phyloP scores from a whole-genome alignment of 1,140 invertebrate genomes.

The Apis dorsata region DNA sequence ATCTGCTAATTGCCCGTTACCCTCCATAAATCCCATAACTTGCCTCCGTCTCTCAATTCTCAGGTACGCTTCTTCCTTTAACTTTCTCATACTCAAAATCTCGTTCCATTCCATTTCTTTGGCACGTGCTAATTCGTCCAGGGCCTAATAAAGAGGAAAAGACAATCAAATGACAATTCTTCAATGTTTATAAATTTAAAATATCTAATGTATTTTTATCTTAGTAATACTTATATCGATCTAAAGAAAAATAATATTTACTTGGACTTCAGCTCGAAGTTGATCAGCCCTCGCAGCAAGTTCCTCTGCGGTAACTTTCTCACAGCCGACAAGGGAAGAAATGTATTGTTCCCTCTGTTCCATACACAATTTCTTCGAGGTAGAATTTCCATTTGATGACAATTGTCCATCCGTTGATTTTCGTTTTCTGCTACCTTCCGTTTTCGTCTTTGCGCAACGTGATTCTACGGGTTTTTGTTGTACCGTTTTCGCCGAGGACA shows the following conservation, averaged over 20 bases:
- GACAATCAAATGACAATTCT: not conserved
- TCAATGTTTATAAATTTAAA: not conserved
- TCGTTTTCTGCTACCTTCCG: slow-evolving; percentile 68
- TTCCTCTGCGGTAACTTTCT: slow-evolving; percentile 72
- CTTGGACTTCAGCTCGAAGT: slow-evolving; percentile 74
- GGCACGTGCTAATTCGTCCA: slow-evolving; percentile 85
- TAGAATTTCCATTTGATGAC: slow-evolving; percentile 62
- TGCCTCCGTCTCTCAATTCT: slow-evolving; percentile 85
- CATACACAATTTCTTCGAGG: slow-evolving; percentile 70
- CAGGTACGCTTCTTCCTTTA: slow-evolving; percentile 89
- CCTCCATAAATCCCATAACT: slow-evolving; percentile 79
- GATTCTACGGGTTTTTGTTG: slow-evolving; percentile 28
- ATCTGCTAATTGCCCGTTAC: slow-evolving; percentile 55
- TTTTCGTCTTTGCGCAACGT: slow-evolving; percentile 47
- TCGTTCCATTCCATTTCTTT: slow-evolving; percentile 93
- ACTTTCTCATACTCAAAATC: slow-evolving; percentile 87
- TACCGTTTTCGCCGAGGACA: not conserved
- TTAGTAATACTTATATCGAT: too few species aligned
- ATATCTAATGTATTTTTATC: not conserved
- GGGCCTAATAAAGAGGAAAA: slow-evolving; percentile 74
- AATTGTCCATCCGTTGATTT: slow-evolving; percentile 64
- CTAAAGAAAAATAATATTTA: slow-evolving; percentile 21
- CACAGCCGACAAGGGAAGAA: slow-evolving; percentile 71
- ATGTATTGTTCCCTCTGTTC: slow-evolving; percentile 75
- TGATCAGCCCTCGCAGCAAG: slow-evolving; percentile 72